These are phyloP conservation scores for Rotaria sp. DNA, from an alignment of 2,888 invertebrate species.

Conservation along the genomic window DNA sequence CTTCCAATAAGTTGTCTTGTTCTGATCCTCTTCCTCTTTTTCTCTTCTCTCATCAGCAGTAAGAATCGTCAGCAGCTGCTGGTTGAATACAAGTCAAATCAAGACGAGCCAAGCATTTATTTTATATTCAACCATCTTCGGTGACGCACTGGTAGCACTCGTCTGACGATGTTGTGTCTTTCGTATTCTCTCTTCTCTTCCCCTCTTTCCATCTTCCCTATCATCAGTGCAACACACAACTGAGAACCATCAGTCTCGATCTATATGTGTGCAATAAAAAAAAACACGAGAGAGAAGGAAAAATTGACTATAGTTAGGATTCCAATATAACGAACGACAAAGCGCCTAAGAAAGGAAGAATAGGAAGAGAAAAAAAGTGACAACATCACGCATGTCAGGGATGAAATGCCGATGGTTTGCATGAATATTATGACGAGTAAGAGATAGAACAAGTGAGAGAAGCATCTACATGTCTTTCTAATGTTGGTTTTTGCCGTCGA, in stretches of 20 bases:
- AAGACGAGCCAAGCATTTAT: background rate
- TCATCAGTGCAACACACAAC: background rate
- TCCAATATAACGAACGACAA: background rate
- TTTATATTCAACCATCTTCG: background rate
- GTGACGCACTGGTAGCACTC: background rate
- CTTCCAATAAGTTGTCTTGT: background rate
- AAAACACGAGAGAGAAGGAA: background rate
- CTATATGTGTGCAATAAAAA: background rate
- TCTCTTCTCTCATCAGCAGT: background rate
- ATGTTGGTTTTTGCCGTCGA: background rate
- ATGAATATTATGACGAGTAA: background rate
- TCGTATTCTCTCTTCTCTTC: background rate
- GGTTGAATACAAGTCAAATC: background rate
- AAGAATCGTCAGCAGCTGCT: background rate
- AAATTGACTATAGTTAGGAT: background rate
- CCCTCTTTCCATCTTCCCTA: background rate
- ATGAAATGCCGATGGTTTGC: conserved; percentile 13
- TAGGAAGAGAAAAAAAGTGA: background rate
- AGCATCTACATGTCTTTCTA: background rate
- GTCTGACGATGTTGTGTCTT: background rate
- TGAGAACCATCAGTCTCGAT: background rate
- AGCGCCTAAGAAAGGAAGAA: background rate
- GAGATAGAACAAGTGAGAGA: background rate
- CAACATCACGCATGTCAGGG: background rate
- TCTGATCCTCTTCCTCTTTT: background rate